Evolutionary conservation across 2,797 vertebrate genomes (phyloP), one percentile per base, ranked within the genome.

Genomic region (Microctenopoma stevenorrisi): DNA sequence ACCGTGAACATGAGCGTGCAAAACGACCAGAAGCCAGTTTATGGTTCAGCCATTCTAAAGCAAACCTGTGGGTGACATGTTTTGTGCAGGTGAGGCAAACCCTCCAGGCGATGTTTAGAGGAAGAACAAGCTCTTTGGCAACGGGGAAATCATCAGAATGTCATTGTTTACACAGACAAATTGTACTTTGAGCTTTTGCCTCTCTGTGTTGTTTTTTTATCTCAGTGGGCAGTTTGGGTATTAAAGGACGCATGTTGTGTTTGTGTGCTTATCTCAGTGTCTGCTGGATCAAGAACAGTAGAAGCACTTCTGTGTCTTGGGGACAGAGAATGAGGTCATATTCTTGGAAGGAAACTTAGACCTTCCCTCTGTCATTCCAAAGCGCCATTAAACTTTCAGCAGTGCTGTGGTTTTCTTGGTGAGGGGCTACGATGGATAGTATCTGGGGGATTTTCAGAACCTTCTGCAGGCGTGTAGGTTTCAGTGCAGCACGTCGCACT

Each of bases 241-340:
- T 40, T 46, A 0, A 25, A 30, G 48, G 57, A 40, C 3, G 26
- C 18, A 67, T 15, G 58, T 61, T 53, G 18, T 43, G 7, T 57
- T 46, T 25, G 7, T 57, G 42, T 25, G 15, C 3, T 64, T 46
- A 46, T 22, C 58, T 74, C 26, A 55, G 37, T 51, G 49, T 74
- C 53, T 38, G 16, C 6, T 49, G 51, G 42, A 70, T 71, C 18
- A 42, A 65, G 47, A 70, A 33, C 47, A 58, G 43, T 50, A 48
- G 53, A 22, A 48, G 53, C 53, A 62, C 33, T 18, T 51, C 68
- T 68, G 59, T 0, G 44, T 33, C 43, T 58, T 59, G 37, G 64
- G 47, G 71, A 49, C 61, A 59, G 60, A 76, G 58, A 83, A 81
- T 52, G 58, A 60, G 69, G 62, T 76, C 76, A 78, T 51, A 65